phyloP scores from a whole-genome alignment of 2,113 vertebrate genomes.

The Boleophthalmus pectinirostris region DNA sequence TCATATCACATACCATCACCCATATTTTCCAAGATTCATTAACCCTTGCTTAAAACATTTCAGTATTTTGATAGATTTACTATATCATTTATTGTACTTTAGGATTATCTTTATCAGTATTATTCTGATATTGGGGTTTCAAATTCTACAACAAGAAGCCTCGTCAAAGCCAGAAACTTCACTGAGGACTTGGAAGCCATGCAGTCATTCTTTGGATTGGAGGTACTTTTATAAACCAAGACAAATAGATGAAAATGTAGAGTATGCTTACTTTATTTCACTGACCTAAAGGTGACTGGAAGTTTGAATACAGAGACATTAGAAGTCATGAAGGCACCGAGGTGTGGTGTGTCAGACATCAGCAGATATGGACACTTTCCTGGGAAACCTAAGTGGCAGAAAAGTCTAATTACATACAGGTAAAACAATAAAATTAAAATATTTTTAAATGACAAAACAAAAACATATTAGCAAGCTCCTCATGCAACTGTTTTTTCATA shows the following conservation, averaged over 20 bases:
- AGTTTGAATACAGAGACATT: conserved; percentile 67
- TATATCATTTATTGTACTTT: not conserved
- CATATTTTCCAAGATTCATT: not conserved
- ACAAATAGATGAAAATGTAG: not conserved
- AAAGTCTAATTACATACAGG: conserved; percentile 79
- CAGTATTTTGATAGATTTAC: not conserved
- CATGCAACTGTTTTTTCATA: not conserved
- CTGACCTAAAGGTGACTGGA: conserved; percentile 58
- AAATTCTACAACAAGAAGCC: conserved; percentile 5
- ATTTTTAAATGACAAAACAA: not conserved
- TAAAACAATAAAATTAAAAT: conserved; percentile 18
- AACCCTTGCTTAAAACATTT: not conserved
- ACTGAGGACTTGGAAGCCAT: conserved; percentile 66
- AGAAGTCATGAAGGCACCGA: conserved; percentile 70
- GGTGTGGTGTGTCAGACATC: conserved; percentile 74
- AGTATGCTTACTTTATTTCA: not conserved
- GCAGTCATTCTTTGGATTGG: conserved; percentile 76
- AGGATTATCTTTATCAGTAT: conserved; percentile 65
- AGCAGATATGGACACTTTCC: conserved; percentile 73
- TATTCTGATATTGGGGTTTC: conserved; percentile 34
- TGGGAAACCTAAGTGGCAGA: conserved; percentile 74
- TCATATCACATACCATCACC: not conserved
- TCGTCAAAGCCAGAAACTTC: conserved; percentile 18
- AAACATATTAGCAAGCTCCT: not conserved
- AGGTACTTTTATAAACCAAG: conserved; percentile 24